Conservation (phyloP, 2,113 vertebrate species). For the Smithornis capensis region DNA sequence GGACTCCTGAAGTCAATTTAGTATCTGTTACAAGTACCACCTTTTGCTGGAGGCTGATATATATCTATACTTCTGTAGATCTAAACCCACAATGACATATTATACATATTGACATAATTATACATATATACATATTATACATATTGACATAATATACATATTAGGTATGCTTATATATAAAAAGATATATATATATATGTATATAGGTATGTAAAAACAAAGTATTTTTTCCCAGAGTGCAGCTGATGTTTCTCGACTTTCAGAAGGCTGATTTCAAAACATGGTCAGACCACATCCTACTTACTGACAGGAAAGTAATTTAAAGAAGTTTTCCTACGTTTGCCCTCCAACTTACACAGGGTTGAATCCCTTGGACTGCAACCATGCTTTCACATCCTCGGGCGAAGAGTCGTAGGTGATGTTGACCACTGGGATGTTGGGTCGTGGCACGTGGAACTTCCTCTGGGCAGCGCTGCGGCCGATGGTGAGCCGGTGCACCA, state of each 20-base stretch:
- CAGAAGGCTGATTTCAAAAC: background rate
- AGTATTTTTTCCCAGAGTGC: background rate
- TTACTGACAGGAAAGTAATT: no score
- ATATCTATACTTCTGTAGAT: background rate
- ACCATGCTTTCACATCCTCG: constrained; percentile 85
- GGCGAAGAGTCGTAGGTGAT: constrained; percentile 87
- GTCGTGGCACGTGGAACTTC: constrained; percentile 82
- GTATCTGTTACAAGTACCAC: background rate
- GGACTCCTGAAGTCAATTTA: background rate
- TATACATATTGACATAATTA: no score
- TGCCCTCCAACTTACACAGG: constrained; percentile 80
- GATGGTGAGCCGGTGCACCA: constrained; percentile 89
- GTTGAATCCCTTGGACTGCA: constrained; percentile 92
- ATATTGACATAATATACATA: no score
- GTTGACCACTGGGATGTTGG: constrained; percentile 69
- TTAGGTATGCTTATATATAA: background rate
- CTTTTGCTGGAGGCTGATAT: background rate
- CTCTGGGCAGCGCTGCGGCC: constrained; percentile 87
- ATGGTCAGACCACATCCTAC: background rate
- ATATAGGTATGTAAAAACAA: background rate
- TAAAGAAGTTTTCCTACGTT: background rate
- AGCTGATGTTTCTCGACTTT: background rate
- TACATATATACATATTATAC: no score
- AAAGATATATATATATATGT: background rate
- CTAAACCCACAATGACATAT: no score